Conservation (phyloP, 1,140 invertebrate species). For the Caenorhabditis elegans region WBcel235 BX284603.4:2920501-2921000, state of each 20-base stretch:
- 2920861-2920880: conserved; percentile 27
- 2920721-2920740: background rate
- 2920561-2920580: too few relatives aligned
- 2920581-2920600: background rate
- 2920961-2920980: conserved; percentile 42
- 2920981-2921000: conserved; percentile 38
- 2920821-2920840: too few relatives aligned
- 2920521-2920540: too few relatives aligned
- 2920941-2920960: conserved; percentile 29
- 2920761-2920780: background rate
- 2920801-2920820: too few relatives aligned
- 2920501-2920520: too few relatives aligned
- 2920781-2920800: background rate
- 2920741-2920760: too few relatives aligned
- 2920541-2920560: too few relatives aligned
- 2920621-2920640: conserved; percentile 34
- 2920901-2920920: conserved; percentile 47
- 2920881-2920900: conserved; percentile 31
- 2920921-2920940: conserved; percentile 22
- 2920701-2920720: background rate
- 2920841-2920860: too few relatives aligned
- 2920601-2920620: background rate
- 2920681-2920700: conserved; percentile 39
- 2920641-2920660: conserved; percentile 62
- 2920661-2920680: conserved; percentile 50